Percentiles rank a stretch among this genome's conserved stretches.
Conservation (phyloP, 2,113 vertebrate genomes). For the Neodontobutis hainanensis region DNA sequence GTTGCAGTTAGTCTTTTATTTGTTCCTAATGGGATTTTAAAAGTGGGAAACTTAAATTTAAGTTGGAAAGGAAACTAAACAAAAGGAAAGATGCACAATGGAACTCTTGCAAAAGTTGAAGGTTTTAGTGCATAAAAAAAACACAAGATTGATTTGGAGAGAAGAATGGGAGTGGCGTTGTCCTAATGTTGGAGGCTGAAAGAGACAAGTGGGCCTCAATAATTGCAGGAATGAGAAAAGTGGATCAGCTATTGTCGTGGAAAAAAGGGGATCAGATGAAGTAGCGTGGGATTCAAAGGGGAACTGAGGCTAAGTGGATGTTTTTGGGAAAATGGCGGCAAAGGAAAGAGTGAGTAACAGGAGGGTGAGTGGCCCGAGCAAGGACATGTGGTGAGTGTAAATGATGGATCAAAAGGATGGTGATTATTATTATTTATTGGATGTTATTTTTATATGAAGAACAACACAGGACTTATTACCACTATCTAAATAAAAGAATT, state of each 20-base stretch:
- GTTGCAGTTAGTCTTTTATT: too few relatives aligned
- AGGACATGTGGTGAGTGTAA: constrained; percentile 17
- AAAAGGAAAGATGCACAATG: constrained; percentile 12
- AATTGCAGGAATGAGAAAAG: constrained; percentile 42
- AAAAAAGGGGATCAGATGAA: constrained; percentile 23
- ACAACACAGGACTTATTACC: too few relatives aligned
- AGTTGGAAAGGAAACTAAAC: constrained; percentile 9
- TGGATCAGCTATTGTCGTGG: constrained; percentile 26
- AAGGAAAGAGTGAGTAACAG: constrained; percentile 16
- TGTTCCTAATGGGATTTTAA: too few relatives aligned
- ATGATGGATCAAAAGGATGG: constrained; percentile 15
- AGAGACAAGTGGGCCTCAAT: constrained; percentile 30
- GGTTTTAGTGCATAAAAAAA: neutral
- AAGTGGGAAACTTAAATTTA: too few relatives aligned
- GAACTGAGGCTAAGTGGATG: constrained; percentile 44
- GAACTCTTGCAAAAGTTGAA: constrained; percentile 11
- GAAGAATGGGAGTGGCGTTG: neutral
- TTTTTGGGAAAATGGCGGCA: constrained; percentile 51
- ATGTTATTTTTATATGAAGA: neutral
- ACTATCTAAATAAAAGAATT: too few relatives aligned
- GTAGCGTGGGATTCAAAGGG: constrained; percentile 14
- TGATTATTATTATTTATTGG: constrained; percentile 1
- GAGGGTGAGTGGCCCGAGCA: constrained; percentile 12
- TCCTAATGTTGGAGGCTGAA: constrained; percentile 8
- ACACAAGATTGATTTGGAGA: constrained; percentile 1